Conservation (phyloP, 2,113 vertebrate genomes). For the Smithornis capensis region DNA sequence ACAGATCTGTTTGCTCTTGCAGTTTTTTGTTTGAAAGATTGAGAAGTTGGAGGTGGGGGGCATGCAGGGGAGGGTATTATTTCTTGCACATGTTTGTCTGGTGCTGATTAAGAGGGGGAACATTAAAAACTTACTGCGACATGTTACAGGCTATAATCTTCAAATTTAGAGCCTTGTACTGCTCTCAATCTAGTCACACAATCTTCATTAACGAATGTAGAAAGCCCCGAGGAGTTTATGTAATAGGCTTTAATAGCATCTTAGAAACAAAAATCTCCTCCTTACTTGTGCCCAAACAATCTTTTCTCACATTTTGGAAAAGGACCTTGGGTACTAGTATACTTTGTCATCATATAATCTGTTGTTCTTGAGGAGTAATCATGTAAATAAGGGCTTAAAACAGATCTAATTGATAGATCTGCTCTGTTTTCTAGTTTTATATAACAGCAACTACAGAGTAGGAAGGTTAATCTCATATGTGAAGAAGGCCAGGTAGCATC, state of each 20-base stretch:
- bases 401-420: neutral
- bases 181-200: neutral
- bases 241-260: neutral
- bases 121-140: constrained; percentile 12
- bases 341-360: neutral
- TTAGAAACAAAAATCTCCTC: neutral
- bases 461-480: neutral
- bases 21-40: constrained; percentile 25
- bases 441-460: neutral
- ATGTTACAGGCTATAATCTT: constrained; percentile 8
- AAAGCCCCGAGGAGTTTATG: neutral
- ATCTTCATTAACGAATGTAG: neutral
- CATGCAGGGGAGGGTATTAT: neutral
- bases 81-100: constrained; percentile 32
- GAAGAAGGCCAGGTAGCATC: neutral
- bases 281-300: neutral
- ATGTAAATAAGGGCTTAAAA: neutral
- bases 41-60: neutral
- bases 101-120: neutral
- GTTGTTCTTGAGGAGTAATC: neutral
- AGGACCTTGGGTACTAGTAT: neutral
- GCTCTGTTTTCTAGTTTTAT: neutral
- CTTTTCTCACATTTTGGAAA: neutral
- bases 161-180: neutral
- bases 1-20: constrained; percentile 25